Evolutionary conservation across 2,797 vertebrate species (phyloP), one percentile per base, ranked within the genome.

Genomic region (Crenuchus spilurus): DNA sequence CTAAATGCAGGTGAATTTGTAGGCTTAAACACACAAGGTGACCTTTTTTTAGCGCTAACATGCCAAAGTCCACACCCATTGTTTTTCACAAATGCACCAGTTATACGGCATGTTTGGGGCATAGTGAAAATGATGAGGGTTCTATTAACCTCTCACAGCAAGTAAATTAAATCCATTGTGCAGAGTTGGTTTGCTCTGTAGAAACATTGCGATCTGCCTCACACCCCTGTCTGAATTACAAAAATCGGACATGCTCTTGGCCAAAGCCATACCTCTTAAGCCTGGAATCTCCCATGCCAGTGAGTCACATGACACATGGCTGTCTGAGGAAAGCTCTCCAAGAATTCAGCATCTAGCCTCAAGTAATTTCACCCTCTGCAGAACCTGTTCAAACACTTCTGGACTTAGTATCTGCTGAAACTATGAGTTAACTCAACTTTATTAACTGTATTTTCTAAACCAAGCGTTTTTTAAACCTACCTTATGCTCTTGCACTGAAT

Each of bases 281-380:
- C 39, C n/a, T 61, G 55, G 11, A 68, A 67, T 68, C 22, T 46
- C 30, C 13, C 31, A 49, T 60, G 24, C 46, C n/a, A 68, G 55
- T 61, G 58, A 60, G 44, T 65, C 64, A 73, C 16, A 69, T 24
- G 26, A 60, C 39, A 41, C 16, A 18, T 26, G 18, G 4, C 37
- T 44, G 37, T n/a, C 28, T 33, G 6, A 16, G 13, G 16, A 58
- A 51, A 72, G 68, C 52, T 61, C 48, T 44, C 26, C 8, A 48
- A 22, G n/a, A 60, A 54, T 46, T 18, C 8, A 13, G 11, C 33
- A 18, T 26, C 6, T 7, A 64, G 26, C 41, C 26, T 64, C 4
- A 20, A 31, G 26, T 18, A 13, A 48, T 31, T 28, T n/a, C 16
- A 30, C 2, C 0, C 26, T 61, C 33, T 0, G 35, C 35, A 41